A percentile compares a stretch with the other conserved stretches of the same genome.
These are phyloP conservation scores for Stenichneumon culpator DNA, from an alignment of 2,888 invertebrate genomes.

Conservation along the genomic window DNA sequence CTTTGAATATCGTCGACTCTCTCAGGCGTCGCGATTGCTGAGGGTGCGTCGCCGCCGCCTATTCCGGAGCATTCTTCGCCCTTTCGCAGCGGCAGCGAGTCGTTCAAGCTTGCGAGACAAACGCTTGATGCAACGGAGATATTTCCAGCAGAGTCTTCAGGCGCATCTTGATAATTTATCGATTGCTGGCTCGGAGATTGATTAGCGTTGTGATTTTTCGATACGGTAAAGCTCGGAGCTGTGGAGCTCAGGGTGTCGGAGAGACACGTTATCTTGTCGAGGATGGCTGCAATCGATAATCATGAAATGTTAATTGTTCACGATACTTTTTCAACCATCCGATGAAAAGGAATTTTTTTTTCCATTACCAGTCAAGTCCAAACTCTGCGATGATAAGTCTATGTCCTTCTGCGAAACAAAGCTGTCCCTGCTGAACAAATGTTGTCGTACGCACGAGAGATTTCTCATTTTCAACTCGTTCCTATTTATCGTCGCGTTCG, in stretches of 20 bases:
- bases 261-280: conserved; percentile 76
- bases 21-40: conserved; percentile 72
- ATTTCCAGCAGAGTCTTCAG: conserved; percentile 52
- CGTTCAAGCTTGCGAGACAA: conserved; percentile 56
- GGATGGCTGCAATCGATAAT: conserved; percentile 72
- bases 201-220: conserved; percentile 24
- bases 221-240: neutral
- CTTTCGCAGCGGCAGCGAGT: conserved; percentile 47
- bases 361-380: conserved; percentile 80
- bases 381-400: conserved; percentile 77
- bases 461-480: conserved; percentile 72
- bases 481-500: conserved; percentile 21
- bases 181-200: conserved; percentile 21
- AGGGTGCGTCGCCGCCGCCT: conserved; percentile 79
- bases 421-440: conserved; percentile 82
- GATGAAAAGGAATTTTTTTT: neutral
- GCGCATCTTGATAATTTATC: conserved; percentile 33
- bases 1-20: conserved; percentile 70
- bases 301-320: neutral
- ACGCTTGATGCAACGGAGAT: conserved; percentile 52
- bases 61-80: conserved; percentile 72
- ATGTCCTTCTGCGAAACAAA: conserved; percentile 75
- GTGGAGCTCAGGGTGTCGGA: conserved; percentile 73
- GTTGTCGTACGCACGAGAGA: conserved; percentile 80
- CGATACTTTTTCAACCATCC: neutral